Conservation (phyloP, 2,113 vertebrate genomes). For the cattle (Bos taurus) region ARS-UCD2.0 NC_037337.1:56370001-56370500, state of each 20-base stretch:
- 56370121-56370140: background rate
- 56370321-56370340: background rate
- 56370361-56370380: background rate
- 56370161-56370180: background rate
- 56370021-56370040: background rate
- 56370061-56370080: background rate
- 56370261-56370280: background rate
- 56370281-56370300: background rate
- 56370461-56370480: background rate
- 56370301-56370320: background rate
- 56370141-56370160: background rate
- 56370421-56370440: background rate
- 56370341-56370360: background rate
- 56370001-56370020: background rate
- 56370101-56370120: background rate
- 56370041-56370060: background rate
- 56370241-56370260: background rate
- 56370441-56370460: background rate
- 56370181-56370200: background rate
- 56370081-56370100: background rate
- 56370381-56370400: background rate
- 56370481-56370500: background rate
- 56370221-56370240: slow-evolving; percentile 5
- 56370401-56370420: background rate
- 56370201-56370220: background rate